A percentile compares a stretch with the other conserved stretches of the same genome.
These are phyloP conservation scores for Falcaria lacertinaria DNA, from an alignment of 2,888 invertebrate genomes.

Conservation along the genomic window DNA sequence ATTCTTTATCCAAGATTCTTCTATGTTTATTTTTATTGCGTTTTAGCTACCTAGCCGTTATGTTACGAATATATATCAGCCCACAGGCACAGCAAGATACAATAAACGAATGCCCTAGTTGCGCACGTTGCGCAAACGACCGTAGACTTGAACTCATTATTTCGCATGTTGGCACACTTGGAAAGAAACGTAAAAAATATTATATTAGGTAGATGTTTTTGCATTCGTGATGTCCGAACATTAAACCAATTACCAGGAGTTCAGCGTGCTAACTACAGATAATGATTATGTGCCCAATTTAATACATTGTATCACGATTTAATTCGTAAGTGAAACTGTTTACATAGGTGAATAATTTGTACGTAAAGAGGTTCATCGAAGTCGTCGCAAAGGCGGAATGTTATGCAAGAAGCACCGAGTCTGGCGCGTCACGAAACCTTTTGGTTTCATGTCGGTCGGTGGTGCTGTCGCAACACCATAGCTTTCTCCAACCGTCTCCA, in stretches of 20 bases:
- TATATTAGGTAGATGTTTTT: background rate
- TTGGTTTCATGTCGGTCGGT: conserved; percentile 43
- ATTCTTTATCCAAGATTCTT: too few relatives aligned
- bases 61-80: conserved; percentile 13
- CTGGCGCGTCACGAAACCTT: conserved; percentile 58
- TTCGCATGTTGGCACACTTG: conserved; percentile 47
- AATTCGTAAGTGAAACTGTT: conserved; percentile 17
- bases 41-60: background rate
- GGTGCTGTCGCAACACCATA: conserved; percentile 54
- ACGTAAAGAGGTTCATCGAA: conserved; percentile 13
- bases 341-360: conserved; percentile 31
- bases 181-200: conserved; percentile 5
- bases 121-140: conserved; percentile 66
- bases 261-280: background rate
- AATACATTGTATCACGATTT: conserved; percentile 6
- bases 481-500: conserved; percentile 59
- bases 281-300: background rate
- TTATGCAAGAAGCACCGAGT: conserved; percentile 59
- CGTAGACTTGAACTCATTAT: conserved; percentile 73
- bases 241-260: background rate
- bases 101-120: conserved; percentile 67
- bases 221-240: background rate
- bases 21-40: too few relatives aligned
- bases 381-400: conserved; percentile 39
- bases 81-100: conserved; percentile 44